Percentiles rank a stretch among this genome's conserved stretches.
Evolutionary conservation across 2,113 vertebrate genomes (phyloP).

Genomic region (Pangasianodon gigas): DNA sequence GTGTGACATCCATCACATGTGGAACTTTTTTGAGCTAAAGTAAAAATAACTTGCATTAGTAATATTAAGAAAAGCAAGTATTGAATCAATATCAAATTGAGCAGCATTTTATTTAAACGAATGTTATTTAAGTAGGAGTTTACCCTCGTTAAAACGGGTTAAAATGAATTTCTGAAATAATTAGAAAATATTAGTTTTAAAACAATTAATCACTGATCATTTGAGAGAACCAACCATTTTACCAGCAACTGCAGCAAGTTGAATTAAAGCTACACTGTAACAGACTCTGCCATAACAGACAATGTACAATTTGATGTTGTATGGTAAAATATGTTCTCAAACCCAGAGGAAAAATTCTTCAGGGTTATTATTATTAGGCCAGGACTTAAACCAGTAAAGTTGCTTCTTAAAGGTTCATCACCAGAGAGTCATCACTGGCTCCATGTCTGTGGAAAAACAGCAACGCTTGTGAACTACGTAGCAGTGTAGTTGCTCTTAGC

Average conservation of each 20-base stretch:
- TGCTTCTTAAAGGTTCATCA: not conserved
- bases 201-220: not conserved
- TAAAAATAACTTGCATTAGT: not conserved
- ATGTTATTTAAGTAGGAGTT: not conserved
- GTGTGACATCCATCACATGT: not conserved
- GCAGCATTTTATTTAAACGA: not conserved
- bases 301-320: not conserved
- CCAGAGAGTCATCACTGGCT: not conserved
- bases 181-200: not conserved
- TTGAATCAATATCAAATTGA: not conserved
- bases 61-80: not conserved
- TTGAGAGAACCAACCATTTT: not conserved
- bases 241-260: not conserved
- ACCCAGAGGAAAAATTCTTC: not conserved
- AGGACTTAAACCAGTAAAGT: not conserved
- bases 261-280: not conserved
- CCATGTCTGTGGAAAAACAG: not conserved
- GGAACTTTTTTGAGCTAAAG: not conserved
- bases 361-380: not conserved
- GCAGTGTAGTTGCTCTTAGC: not conserved
- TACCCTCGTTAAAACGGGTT: not conserved
- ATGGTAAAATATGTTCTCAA: not conserved
- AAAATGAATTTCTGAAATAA: not conserved
- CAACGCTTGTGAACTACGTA: not conserved
- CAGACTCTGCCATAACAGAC: not conserved